Percentiles rank a stretch among this genome's conserved stretches.
Conservation (phyloP, 2,888 invertebrate species). For the Agrotis puta region DNA sequence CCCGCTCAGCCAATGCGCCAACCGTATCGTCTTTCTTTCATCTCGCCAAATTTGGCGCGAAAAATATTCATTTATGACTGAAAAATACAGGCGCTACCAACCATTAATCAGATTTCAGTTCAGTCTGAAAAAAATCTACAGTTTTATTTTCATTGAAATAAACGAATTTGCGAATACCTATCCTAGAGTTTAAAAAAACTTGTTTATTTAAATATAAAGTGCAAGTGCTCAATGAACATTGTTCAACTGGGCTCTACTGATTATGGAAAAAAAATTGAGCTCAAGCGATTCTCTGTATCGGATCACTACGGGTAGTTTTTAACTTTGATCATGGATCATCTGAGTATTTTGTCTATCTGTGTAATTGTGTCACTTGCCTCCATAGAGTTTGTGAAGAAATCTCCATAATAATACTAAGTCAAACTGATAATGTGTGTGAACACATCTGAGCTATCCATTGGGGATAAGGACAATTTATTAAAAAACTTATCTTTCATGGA, state of each 20-base stretch:
- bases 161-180: conserved; percentile 11
- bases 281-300: not conserved
- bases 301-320: not conserved
- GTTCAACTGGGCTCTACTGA: not conserved
- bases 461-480: too few species aligned
- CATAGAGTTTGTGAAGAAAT: not conserved
- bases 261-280: not conserved
- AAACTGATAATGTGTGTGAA: too few species aligned
- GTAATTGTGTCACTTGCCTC: not conserved
- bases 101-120: conserved; percentile 26
- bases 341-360: not conserved
- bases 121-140: conserved; percentile 16
- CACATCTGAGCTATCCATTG: too few species aligned
- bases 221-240: not conserved
- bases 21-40: too few species aligned
- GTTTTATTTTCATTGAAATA: conserved; percentile 28
- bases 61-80: not conserved
- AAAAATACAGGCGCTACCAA: conserved; percentile 25
- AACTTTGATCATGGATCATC: not conserved
- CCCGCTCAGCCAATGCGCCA: too few species aligned
- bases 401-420: too few species aligned
- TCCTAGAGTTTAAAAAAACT: too few species aligned
- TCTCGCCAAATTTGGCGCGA: not conserved
- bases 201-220: too few species aligned
- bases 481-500: too few species aligned